Evolutionary conservation across 2,113 vertebrate genomes (phyloP), one percentile per base, ranked within the genome.

Genomic region (Cololabis saira): DNA sequence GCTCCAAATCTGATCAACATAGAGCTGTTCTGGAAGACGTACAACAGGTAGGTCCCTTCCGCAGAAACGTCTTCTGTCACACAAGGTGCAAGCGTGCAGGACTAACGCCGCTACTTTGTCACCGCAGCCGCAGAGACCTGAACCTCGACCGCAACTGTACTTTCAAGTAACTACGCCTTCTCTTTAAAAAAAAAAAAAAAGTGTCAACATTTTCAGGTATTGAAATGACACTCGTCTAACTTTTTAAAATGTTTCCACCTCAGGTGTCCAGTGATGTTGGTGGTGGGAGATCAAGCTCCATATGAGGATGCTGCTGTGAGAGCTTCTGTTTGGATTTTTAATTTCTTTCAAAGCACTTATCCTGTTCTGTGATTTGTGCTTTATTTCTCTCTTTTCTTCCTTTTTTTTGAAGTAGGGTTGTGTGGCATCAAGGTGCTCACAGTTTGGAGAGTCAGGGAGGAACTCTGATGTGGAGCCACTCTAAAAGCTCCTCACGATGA

Each of bases 221-320:
- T 41, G 9, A 4, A 61, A 18, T 8, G 9, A 6, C 4, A 13
- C 7, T 5, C 0, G 4, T n/a, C 14, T 37, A 2, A 55, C 14
- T 15, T 21, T n/a, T 12, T 41, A 11, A 56, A 16, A 1, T 43
- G 40, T 71, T 19, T 63, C 19, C 0, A 1, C 56, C 13, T 55
- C 83, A 97, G 96, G 81, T 97, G 96, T 82, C 96, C 96, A 15
- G 95, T 97, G 9, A 95, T 97, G 96, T 76, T 97, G 85, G 96
- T 97, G 84, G 96, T 97, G 5, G 96, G 96, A n/a, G 96, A 97
- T 70, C 95, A 96, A 49, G 95, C 95, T 49, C 95, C 95, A 0
- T 91, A 96, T n/a, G 96, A 96, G 82, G 96, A 97, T 4, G 95
- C 96, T 40, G 96, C 93, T 65, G 96, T 97, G 70, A 93, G 95